Conservation (phyloP, 2,888 invertebrate genomes). For the Melikaiella ostensackeni region DNA sequence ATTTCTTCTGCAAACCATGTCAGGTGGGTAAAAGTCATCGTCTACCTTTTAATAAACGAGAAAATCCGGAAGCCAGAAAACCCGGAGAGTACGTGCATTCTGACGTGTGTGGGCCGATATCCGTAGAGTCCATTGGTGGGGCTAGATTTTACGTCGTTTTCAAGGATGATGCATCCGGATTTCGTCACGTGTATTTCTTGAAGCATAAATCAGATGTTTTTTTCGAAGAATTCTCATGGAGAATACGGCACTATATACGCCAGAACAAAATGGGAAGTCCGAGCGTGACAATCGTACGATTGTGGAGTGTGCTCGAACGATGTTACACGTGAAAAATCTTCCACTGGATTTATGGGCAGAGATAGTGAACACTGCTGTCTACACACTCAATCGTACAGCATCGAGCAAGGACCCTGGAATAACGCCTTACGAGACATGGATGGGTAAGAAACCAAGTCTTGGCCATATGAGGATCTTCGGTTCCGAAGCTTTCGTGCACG, state of each 20-base stretch:
- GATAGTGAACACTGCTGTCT: background rate
- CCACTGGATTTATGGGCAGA: background rate
- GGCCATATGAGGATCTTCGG: background rate
- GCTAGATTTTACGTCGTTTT: conserved; percentile 51
- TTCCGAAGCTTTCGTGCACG: background rate
- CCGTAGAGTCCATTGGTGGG: conserved; percentile 52
- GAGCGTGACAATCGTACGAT: conserved; percentile 53
- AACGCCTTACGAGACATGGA: too few relatives aligned
- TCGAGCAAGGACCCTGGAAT: too few relatives aligned
- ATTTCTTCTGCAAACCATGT: conserved; percentile 48
- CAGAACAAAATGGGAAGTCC: conserved; percentile 52
- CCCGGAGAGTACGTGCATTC: conserved; percentile 47
- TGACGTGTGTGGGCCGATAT: conserved; percentile 57
- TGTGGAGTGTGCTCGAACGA: conserved; percentile 48
- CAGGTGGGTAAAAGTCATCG: conserved; percentile 44
- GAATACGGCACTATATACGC: conserved; percentile 44
- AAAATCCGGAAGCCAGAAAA: background rate
- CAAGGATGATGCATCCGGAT: conserved; percentile 53
- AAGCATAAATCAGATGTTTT: conserved; percentile 46
- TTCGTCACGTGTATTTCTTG: conserved; percentile 50
- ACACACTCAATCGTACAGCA: too few relatives aligned
- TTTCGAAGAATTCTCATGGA: conserved; percentile 29
- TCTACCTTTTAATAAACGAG: conserved; percentile 40
- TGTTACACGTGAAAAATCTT: conserved; percentile 48
- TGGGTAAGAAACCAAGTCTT: too few relatives aligned